A percentile compares a stretch with the other conserved stretches of the same genome.
Conservation (phyloP, 2,888 invertebrate species). For the Hetaerina titia region DNA sequence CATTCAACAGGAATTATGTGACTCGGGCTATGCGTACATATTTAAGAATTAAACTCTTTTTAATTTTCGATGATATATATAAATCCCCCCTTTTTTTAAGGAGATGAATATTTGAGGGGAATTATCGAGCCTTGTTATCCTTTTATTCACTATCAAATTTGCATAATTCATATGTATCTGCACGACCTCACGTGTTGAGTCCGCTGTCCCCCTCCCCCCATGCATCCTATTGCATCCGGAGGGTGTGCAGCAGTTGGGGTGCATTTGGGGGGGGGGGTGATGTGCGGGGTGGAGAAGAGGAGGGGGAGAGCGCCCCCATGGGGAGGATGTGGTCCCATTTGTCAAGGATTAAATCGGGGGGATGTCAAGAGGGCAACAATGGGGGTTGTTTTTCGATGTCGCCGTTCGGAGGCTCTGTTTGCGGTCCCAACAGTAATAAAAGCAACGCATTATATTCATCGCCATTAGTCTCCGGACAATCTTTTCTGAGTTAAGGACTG, state of each 20-base stretch:
- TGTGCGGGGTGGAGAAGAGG: not conserved
- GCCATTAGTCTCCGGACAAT: not conserved
- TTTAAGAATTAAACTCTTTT: not conserved
- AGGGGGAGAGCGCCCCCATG: too few species aligned
- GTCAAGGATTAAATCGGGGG: conserved; percentile 44
- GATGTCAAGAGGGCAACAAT: conserved; percentile 17
- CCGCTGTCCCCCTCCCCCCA: not conserved
- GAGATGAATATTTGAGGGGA: not conserved
- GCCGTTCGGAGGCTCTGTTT: not conserved
- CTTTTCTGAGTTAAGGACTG: conserved; percentile 23
- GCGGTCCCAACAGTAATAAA: conserved; percentile 52
- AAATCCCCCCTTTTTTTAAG: not conserved
- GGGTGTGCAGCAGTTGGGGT: not conserved
- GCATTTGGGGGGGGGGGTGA: not conserved
- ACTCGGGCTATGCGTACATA: not conserved
- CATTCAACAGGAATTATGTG: too few species aligned
- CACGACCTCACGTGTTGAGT: not conserved
- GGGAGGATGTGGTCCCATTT: conserved; percentile 42
- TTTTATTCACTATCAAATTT: not conserved
- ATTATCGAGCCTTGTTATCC: not conserved
- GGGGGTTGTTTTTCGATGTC: conserved; percentile 31
- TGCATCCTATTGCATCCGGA: not conserved
- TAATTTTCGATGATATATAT: not conserved
- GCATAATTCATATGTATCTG: conserved; percentile 30
- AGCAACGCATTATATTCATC: not conserved